These are phyloP conservation scores for Microtus montanus DNA, from an alignment of 2,113 vertebrate species.

Conservation along the genomic window DNA sequence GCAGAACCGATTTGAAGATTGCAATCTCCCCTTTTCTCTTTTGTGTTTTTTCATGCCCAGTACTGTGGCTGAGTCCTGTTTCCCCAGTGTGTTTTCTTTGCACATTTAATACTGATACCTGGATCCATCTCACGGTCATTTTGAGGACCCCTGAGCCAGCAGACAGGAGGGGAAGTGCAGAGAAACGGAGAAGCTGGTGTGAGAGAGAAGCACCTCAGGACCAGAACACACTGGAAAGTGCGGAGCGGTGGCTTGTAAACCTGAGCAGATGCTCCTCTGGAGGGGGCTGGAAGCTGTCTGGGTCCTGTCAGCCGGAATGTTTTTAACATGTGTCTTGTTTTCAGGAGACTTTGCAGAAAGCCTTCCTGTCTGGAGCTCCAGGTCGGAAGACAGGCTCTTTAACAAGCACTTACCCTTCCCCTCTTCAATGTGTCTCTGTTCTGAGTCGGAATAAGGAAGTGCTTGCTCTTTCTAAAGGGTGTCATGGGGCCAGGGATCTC, in stretches of 20 bases:
- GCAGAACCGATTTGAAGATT: not conserved
- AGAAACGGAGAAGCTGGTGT: not conserved
- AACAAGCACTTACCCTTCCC: not conserved
- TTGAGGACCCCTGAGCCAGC: not conserved
- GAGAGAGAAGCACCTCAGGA: not conserved
- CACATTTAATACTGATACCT: not conserved
- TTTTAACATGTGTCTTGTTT: not conserved
- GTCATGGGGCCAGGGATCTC: not conserved
- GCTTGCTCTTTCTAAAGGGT: not conserved
- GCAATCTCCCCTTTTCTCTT: not conserved
- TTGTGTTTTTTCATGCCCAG: not conserved
- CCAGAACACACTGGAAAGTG: not conserved
- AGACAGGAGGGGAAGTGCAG: not conserved
- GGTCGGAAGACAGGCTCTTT: not conserved
- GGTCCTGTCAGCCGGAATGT: not conserved
- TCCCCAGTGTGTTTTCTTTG: not conserved
- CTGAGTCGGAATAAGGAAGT: not conserved
- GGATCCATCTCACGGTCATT: not conserved
- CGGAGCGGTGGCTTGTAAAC: not conserved
- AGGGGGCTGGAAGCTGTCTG: not conserved
- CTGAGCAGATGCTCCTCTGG: not conserved
- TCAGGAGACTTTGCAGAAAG: not conserved
- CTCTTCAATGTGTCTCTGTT: not conserved
- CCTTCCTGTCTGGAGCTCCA: not conserved
- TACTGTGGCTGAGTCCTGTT: not conserved